Conservation (phyloP, 2,113 vertebrate species). For the Hippoglossus stenolepis region DNA sequence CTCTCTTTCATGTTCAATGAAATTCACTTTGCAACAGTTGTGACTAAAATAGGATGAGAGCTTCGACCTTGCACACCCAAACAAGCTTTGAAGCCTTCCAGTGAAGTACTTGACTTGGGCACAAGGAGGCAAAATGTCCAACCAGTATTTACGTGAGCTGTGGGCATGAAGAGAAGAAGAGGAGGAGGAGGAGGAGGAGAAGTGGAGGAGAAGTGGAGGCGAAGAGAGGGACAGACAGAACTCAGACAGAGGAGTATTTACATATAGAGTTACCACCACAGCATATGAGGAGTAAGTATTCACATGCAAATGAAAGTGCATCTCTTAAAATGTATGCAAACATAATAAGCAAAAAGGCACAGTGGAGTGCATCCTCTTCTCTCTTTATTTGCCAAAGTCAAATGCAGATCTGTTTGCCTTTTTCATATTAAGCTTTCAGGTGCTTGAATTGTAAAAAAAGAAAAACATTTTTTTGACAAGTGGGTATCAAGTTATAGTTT, state of each 20-base stretch:
- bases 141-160: slow-evolving; percentile 38
- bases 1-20: neutral
- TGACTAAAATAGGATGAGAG: neutral
- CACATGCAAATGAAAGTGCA: slow-evolving; percentile 68
- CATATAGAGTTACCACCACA: slow-evolving; percentile 11
- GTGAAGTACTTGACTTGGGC: slow-evolving; percentile 48
- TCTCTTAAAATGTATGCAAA: slow-evolving; percentile 62
- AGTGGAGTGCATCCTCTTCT: slow-evolving; percentile 31
- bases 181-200: too few species aligned
- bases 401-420: slow-evolving; percentile 25
- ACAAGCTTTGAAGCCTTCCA: slow-evolving; percentile 28
- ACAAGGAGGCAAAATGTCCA: slow-evolving; percentile 57
- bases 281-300: slow-evolving; percentile 48
- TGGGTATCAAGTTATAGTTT: slow-evolving; percentile 7
- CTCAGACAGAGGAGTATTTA: slow-evolving; percentile 20
- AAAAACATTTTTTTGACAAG: neutral
- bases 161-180: slow-evolving; percentile 8
- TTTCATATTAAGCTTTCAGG: slow-evolving; percentile 23
- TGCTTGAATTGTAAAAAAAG: slow-evolving; percentile 18
- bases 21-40: slow-evolving; percentile 19
- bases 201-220: neutral
- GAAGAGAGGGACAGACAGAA: slow-evolving; percentile 8
- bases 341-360: slow-evolving; percentile 37
- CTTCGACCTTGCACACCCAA: slow-evolving; percentile 23
- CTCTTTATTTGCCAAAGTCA: slow-evolving; percentile 22